Percentiles rank a stretch among this genome's conserved stretches.
Evolutionary conservation across 2,888 invertebrate genomes (phyloP).

Genomic region (Craniophora ligustri): DNA sequence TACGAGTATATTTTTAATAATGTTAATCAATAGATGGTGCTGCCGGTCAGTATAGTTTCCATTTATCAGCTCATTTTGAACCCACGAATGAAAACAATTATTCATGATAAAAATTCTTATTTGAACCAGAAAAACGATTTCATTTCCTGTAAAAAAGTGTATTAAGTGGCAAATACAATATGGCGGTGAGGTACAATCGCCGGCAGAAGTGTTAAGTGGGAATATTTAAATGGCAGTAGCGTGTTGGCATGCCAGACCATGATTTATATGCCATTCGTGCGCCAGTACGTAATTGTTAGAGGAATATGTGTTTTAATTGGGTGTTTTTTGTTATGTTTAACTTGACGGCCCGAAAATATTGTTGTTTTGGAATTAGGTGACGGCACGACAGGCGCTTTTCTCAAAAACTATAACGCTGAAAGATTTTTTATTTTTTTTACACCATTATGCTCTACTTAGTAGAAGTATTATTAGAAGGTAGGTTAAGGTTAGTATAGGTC

Average conservation of each 20-base stretch:
- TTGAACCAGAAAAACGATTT: slow-evolving; percentile 10
- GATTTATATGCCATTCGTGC: slow-evolving; percentile 41
- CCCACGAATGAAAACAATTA: background rate
- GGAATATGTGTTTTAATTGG: slow-evolving; percentile 37
- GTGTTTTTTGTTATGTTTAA: slow-evolving; percentile 1
- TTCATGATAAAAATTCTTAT: background rate
- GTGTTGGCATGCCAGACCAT: slow-evolving; percentile 41
- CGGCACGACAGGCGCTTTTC: too few relatives aligned
- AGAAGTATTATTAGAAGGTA: too few relatives aligned
- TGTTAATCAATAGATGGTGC: too few relatives aligned
- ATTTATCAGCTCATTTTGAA: background rate
- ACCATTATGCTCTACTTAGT: too few relatives aligned
- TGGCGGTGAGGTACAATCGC: slow-evolving; percentile 37
- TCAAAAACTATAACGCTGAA: too few relatives aligned
- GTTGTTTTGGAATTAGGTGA: too few relatives aligned
- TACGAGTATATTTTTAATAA: too few relatives aligned
- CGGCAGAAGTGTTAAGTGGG: slow-evolving; percentile 38
- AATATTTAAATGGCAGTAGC: slow-evolving; percentile 41
- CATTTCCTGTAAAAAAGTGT: slow-evolving; percentile 21
- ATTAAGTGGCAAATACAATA: slow-evolving; percentile 47
- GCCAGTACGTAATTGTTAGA: slow-evolving; percentile 35
- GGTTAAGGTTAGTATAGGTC: too few relatives aligned
- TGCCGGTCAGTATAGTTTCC: too few relatives aligned
- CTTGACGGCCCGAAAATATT: too few relatives aligned
- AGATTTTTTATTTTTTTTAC: too few relatives aligned